These are phyloP conservation scores for Crioceris asparagi DNA, from an alignment of 2,888 invertebrate genomes.

Conservation along the genomic window DNA sequence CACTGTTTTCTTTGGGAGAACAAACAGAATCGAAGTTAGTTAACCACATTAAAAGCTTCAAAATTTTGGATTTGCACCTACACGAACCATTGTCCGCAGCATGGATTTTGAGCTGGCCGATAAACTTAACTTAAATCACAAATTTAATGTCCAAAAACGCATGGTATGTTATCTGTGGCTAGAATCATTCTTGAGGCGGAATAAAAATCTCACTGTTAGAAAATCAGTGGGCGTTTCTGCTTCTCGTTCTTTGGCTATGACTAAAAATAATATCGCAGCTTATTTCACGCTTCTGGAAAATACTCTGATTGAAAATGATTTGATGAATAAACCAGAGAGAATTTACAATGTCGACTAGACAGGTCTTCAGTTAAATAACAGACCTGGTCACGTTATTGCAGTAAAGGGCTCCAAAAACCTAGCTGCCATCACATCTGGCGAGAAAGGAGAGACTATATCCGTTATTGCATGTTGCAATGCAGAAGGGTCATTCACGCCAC, in stretches of 20 bases:
- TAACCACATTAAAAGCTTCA: too few relatives aligned
- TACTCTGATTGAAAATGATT: constrained; percentile 4
- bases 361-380: constrained; percentile 4
- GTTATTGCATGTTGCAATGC: constrained; percentile 14
- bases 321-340: background rate
- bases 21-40: too few relatives aligned
- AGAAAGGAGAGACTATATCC: constrained; percentile 12
- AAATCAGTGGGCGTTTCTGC: constrained; percentile 14
- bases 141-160: constrained; percentile 7
- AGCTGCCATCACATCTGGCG: constrained; percentile 6
- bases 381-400: background rate
- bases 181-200: constrained; percentile 9
- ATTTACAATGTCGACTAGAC: constrained; percentile 7
- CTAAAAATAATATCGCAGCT: constrained; percentile 6
- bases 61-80: too few relatives aligned
- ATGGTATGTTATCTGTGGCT: constrained; percentile 12
- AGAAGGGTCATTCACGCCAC: constrained; percentile 13
- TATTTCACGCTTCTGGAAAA: constrained; percentile 14
- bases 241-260: constrained; percentile 5
- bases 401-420: background rate
- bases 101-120: constrained; percentile 13
- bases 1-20: too few relatives aligned
- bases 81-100: constrained; percentile 8
- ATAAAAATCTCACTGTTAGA: constrained; percentile 9
- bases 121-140: constrained; percentile 12